Evolutionary conservation across 2,888 invertebrate genomes (phyloP), one percentile per base, ranked within the genome.

Genomic region (Epinotia demarniana): DNA sequence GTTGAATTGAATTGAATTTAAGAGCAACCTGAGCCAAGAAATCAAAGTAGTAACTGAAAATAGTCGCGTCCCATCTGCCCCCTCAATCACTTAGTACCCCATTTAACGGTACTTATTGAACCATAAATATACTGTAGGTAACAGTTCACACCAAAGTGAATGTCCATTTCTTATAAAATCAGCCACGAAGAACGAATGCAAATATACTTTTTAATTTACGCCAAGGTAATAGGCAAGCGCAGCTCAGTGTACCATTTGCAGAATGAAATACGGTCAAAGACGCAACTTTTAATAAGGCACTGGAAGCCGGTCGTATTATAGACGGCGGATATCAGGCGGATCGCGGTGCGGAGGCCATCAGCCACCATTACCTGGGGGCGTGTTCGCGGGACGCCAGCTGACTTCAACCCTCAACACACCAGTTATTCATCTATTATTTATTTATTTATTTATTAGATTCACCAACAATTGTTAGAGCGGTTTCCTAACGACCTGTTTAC

Each of bases 321-420:
- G 73, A 55, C n/a, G 72, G 58, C 66, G 63, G 74, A 74, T 74
- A 69, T 69, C 74, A 63, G 74, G 58, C 43, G 46, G 57, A 69
- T 74, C 69, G 62, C 57, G 57, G 72, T 19, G 43, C 73, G 74
- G 74, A 74, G 70, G 58, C 74, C 69, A 74, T 74, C 74, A 70
- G 69, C 69, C 69, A 49, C 74, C 69, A 74, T 74, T 74, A 74
- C 74, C 74, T 74, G 69, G 19, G 3, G 46, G 49, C 33, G 49
- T 16, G 16, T 19, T 74, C 74, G 16, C 19, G 46, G n/a, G 70
- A n/a, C 63, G 58, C 13, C 1, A 0, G 8, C 4, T 4, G 13
- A n/a, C 11, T 74, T 63, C 58, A 16, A 74, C 63, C 46, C 18
- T 19, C 12, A 23, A 12, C 0, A 33, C 6, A 33, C 33, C 33